Evolutionary conservation across 2,113 vertebrate genomes (phyloP), one percentile per base, ranked within the genome.

Genomic region (Pimephales promelas): DNA sequence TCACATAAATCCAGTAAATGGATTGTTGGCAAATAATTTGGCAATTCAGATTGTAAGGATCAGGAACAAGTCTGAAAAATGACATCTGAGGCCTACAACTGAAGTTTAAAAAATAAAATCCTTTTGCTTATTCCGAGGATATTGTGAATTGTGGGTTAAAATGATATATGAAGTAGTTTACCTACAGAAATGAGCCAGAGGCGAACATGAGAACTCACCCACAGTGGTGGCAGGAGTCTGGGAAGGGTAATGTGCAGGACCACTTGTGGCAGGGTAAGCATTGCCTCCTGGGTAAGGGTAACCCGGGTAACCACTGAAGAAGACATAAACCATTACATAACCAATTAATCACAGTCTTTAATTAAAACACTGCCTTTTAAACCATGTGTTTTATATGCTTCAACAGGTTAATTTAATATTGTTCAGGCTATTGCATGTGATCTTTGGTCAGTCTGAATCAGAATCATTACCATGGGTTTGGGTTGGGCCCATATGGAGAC

Each of bases 211-310:
- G 31, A 64, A 96, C 97, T 94, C 92, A 99, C 98, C 97, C 40
- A 96, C 96, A 88, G 95, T 94, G 79, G 97, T 95, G 85, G 95
- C 96, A 71, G 96, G 95, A 88, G 95, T 93, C 88, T 96, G 97
- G 47, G 95, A 91, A 75, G 95, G 94, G 87, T 98, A 99, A 86
- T 95, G 95, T 43, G 93, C 93, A 43, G 96, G 94, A 88, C 96
- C 96, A 64, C 95, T 94, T 86, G 95, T 94, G 83, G 95, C 92
- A 89, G 98, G 96, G 88, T 97, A 98, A 1, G 94, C 92, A 88
- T 95, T 95, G 36, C 95, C 94, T 79, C 94, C 90, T 70, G 96
- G 95, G 34, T 95, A 99, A 84, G 96, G 94, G 88, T 96, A 99
- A 86, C 88, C 95, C 59, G 95, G 95, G 89, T 96, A 99, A 87